Conservation (phyloP, 2,113 vertebrate species). For the Syrrhaptes paradoxus region DNA sequence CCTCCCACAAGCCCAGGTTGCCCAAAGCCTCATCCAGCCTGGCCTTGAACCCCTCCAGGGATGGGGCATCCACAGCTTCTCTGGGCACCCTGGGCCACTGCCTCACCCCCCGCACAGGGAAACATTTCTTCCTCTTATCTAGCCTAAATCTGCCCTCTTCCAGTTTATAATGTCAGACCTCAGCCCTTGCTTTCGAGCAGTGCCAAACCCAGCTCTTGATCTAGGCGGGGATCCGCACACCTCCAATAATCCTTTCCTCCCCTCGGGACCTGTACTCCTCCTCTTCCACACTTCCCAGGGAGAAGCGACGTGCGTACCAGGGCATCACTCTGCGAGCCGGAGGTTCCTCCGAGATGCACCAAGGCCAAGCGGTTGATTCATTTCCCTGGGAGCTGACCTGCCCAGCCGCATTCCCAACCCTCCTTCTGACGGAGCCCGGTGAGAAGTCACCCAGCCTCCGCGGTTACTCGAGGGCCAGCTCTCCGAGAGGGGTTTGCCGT, state of each 20-base stretch:
- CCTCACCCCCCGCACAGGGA: no score
- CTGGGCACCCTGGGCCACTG: no score
- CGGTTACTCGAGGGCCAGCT: background rate
- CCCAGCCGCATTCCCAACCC: no score
- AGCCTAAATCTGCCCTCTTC: no score
- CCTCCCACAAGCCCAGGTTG: no score
- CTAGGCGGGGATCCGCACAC: no score
- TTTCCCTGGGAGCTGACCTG: background rate
- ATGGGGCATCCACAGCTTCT: no score
- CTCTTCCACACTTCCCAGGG: accelerated
- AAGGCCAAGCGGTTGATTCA: background rate
- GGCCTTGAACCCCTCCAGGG: no score
- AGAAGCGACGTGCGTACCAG: accelerated
- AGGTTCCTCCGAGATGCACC: background rate
- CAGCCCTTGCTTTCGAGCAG: background rate
- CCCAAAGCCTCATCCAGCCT: no score
- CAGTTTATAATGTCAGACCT: background rate
- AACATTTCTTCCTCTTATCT: no score
- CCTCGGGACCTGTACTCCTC: background rate
- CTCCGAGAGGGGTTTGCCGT: background rate
- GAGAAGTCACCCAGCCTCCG: background rate
- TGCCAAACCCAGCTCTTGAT: background rate
- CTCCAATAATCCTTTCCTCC: background rate
- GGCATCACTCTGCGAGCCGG: background rate
- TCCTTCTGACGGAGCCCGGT: background rate